Base-by-base conservation (phyloP, 1,140 invertebrate species). In the Leguminivora glycinivorella region DNA sequence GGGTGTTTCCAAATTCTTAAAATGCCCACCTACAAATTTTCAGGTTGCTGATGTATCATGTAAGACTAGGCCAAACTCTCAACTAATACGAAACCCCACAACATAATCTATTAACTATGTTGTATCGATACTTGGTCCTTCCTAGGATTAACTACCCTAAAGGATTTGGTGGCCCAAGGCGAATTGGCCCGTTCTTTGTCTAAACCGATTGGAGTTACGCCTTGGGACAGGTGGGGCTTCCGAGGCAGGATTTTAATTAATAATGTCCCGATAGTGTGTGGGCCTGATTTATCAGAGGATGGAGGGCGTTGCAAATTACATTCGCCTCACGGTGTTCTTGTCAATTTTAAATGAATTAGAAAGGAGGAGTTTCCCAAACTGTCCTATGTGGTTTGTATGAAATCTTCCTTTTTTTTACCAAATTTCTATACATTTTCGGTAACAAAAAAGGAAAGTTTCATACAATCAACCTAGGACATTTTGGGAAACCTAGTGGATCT, bases 141-240 rank as follows among this genome's bases (percentile, higher is more conserved):
- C 73, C 77, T 72, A 70, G 72, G 77, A 83, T 83, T 85, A 86
- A 69, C 72, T 73, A 81, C 72, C 79, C 84, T 77, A 72, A 79
- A 82, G 83, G 79, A 87, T 82, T 85, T 82, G 67, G 67, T 71
- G 68, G 79, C 84, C 82, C 74, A 74, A 76, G 79, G 85, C 83
- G 76, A 80, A 81, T 77, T 70, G 76, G 80, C 70, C 80, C 81
- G 76, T 83, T 84, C 85, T 86, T 87, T 86, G 84, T 84, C 82
- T 84, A 79, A 82, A 72, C 81, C 81, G 79, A 86, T 82, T 81
- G 79, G 77, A 74, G 68, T 66, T 75, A 60, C 67, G 56, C 75
- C 80, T 78, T 82, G 83, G 83, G 87, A 85, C 82, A 87, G 79
- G 84, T 87, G 83, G 83, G 81, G 83, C 80, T 83, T 84, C 80